Conservation (phyloP, 2,113 vertebrate genomes). For the Takifugu bimaculatus region DNA sequence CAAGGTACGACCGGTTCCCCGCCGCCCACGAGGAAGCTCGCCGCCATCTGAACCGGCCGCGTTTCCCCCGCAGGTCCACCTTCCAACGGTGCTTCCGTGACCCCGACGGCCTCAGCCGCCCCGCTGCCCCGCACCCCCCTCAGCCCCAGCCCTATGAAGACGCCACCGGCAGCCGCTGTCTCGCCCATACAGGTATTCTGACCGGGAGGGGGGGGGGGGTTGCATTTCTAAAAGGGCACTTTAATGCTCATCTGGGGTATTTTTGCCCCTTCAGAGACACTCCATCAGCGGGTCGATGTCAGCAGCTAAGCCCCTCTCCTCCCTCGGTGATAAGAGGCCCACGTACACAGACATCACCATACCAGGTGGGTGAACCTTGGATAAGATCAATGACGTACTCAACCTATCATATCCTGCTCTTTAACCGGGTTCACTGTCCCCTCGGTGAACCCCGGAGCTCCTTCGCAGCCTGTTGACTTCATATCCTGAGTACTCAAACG, state of each 20-base stretch:
- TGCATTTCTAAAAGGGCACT: not conserved
- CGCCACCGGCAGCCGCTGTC: constrained; percentile 90
- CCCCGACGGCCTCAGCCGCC: constrained; percentile 73
- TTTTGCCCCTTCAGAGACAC: constrained; percentile 83
- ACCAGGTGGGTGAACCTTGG: constrained; percentile 75
- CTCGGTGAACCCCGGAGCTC: constrained; percentile 4
- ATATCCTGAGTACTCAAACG: constrained; percentile 22
- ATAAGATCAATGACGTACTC: not conserved
- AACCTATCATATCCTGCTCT: too few relatives aligned
- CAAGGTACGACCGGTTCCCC: constrained; percentile 74
- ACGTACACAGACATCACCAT: constrained; percentile 88
- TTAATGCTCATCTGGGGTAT: not conserved
- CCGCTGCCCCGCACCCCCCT: constrained; percentile 89
- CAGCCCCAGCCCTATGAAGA: constrained; percentile 94
- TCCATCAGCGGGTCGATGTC: constrained; percentile 86
- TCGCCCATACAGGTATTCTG: constrained; percentile 91
- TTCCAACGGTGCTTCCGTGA: constrained; percentile 43
- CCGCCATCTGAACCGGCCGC: not conserved
- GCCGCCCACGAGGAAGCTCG: too few relatives aligned
- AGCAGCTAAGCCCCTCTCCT: constrained; percentile 81
- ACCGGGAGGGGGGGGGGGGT: not conserved
- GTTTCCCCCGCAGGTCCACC: constrained; percentile 46
- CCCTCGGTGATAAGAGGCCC: constrained; percentile 88
- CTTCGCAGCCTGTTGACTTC: constrained; percentile 14
- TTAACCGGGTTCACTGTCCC: not conserved